Evolutionary conservation across 1,140 invertebrate species (phyloP), one percentile per base, ranked within the genome.

Genomic region (Brachystomella parvula): DNA sequence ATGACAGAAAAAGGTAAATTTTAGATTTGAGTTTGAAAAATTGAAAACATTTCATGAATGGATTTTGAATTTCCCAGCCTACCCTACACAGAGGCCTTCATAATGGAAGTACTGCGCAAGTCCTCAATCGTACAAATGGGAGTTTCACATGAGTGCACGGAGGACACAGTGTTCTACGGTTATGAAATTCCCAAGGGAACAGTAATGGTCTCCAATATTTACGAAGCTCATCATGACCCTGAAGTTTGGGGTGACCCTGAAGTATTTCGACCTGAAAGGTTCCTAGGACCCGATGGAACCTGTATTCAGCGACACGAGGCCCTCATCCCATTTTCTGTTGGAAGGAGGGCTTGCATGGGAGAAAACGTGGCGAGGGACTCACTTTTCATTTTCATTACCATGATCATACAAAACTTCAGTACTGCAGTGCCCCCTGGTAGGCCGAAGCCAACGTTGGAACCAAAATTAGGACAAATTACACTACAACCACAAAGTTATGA

Each of bases 211-310:
- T 74, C 76, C 12, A 81, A 81, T 65, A 58, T 79, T 26, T 79
- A 75, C 56, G 74, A 74, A 1, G 77, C 79, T 74, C 76, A 76
- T 65, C 76, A 76, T 30, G 76, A 82, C 69, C 71, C 76, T 0
- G 69, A 71, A 17, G 63, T 77, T n/a, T 82, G 79, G 70, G 74
- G 75, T 2, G 72, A 80, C 9, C 80, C 81, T 1, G 72, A 77
- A n/a, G 64, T 63, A 21, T 82, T 79, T 66, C 66, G 73, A 28
- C 81, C 81, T 1, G 78, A 81, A 56, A 74, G 80, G 63, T 82
- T 81, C 76, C 63, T 82, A 3, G 63, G 2, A n/a, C 33, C 26
- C 39, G 57, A 65, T 49, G 57, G 57, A 47, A 17, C 2, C 3
- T 53, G 32, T 15, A n/a, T 66, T 3, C 17, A 44, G 30, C 28